Evolutionary conservation across 2,113 vertebrate genomes (phyloP).

Genomic region (Otolemur garnettii): DNA sequence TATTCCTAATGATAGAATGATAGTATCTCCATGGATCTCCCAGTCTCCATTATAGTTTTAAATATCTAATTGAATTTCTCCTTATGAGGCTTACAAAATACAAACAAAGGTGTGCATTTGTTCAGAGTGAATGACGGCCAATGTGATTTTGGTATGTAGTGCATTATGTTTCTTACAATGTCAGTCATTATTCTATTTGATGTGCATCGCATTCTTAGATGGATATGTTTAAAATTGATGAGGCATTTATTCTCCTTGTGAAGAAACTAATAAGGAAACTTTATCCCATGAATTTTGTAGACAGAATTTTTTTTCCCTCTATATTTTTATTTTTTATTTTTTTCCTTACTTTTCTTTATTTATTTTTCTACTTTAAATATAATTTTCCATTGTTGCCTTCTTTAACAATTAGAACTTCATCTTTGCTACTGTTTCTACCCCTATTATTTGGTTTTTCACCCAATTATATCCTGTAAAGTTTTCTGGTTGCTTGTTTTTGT

Average conservation of each 20-base stretch:
- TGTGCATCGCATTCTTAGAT: conserved; percentile 80
- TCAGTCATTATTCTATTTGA: conserved; percentile 86
- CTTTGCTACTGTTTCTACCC: no score
- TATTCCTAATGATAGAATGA: not conserved
- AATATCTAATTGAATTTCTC: conserved; percentile 58
- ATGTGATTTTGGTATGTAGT: conserved; percentile 80
- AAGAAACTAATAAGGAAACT: conserved; percentile 80
- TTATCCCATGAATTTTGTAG: conserved; percentile 78
- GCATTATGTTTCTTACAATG: conserved; percentile 81
- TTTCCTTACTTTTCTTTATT: no score
- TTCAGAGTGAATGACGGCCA: conserved; percentile 76
- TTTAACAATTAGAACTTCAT: no score
- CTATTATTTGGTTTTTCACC: no score
- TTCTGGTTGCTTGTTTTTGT: no score
- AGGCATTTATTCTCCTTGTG: conserved; percentile 81
- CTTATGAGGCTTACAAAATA: conserved; percentile 59
- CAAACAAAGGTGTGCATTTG: conserved; percentile 71
- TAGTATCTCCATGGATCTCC: not conserved
- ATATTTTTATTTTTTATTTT: no score
- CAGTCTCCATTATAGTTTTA: not conserved
- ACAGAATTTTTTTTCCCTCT: no score
- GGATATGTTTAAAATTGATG: conserved; percentile 87
- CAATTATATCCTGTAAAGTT: no score
- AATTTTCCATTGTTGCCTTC: no score
- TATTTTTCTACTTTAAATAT: no score